phyloP scores from a whole-genome alignment of 2,797 vertebrate species.

The Danio tinwini region DNA sequence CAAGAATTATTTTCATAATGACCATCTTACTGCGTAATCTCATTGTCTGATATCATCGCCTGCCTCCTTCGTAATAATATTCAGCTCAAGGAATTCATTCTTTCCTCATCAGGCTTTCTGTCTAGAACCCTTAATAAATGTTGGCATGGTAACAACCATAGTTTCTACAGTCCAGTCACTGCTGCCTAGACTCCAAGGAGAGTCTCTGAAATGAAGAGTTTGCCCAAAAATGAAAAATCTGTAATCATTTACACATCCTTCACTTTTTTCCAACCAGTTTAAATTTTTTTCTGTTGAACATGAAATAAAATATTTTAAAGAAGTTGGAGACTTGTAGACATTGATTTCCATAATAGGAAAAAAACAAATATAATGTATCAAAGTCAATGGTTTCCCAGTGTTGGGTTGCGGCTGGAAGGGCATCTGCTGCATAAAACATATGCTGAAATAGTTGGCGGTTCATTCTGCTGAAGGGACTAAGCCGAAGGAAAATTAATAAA shows the following conservation, averaged over 20 bases:
- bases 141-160: not conserved
- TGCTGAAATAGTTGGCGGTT: too few species aligned
- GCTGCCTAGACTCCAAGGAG: not conserved
- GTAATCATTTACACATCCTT: not conserved
- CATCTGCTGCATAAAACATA: too few species aligned
- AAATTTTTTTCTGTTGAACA: not conserved
- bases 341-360: too few species aligned
- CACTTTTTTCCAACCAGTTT: not conserved
- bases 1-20: constrained; percentile 57
- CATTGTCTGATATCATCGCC: constrained; percentile 18
- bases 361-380: too few species aligned
- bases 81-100: constrained; percentile 23
- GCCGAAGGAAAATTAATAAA: too few species aligned
- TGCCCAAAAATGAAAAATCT: not conserved
- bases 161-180: not conserved
- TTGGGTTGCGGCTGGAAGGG: too few species aligned
- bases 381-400: too few species aligned
- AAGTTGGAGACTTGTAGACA: not conserved
- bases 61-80: not conserved
- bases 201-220: constrained; percentile 2
- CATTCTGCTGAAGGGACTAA: too few species aligned
- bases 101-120: constrained; percentile 4
- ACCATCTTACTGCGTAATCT: constrained; percentile 35
- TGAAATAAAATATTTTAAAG: not conserved
- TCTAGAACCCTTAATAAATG: not conserved